A percentile compares a stretch with the other conserved stretches of the same genome.
These are phyloP conservation scores for Phrynosoma platyrhinos DNA, from an alignment of 2,113 vertebrate species.

Conservation along the genomic window DNA sequence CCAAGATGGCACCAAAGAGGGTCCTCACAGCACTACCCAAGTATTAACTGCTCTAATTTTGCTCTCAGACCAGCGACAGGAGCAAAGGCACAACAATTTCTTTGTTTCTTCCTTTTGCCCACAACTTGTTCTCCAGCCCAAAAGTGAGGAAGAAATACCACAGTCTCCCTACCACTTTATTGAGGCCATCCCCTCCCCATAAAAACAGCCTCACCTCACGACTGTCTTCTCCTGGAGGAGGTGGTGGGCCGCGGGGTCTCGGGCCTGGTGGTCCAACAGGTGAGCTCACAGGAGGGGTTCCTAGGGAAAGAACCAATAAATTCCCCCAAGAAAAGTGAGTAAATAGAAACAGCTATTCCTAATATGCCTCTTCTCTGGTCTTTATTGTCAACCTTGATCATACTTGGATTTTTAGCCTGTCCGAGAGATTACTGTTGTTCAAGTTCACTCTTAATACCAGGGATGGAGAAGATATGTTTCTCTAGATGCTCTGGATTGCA, in stretches of 20 bases:
- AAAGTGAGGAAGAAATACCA: not conserved
- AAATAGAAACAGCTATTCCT: no score
- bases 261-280: slow-evolving; percentile 74
- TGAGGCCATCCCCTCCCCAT: not conserved
- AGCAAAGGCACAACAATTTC: not conserved
- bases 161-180: accelerated
- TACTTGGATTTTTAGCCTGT: no score
- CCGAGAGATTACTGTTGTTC: no score
- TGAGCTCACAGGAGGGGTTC: slow-evolving; percentile 67
- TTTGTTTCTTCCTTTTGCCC: not conserved
- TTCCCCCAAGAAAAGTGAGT: not conserved
- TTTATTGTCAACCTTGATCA: no score
- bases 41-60: no score
- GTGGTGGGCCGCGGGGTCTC: slow-evolving; percentile 77
- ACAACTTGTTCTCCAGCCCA: not conserved
- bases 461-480: no score
- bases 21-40: no score
- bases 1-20: not conserved
- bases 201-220: slow-evolving; percentile 80
- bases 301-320: slow-evolving; percentile 28
- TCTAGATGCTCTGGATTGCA: no score
- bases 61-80: no score
- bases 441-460: no score
- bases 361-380: no score
- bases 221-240: slow-evolving; percentile 88